Percentiles rank a stretch among this genome's conserved stretches.
phyloP scores from a whole-genome alignment of 2,888 invertebrate species.

The Drosophila siamana region DNA sequence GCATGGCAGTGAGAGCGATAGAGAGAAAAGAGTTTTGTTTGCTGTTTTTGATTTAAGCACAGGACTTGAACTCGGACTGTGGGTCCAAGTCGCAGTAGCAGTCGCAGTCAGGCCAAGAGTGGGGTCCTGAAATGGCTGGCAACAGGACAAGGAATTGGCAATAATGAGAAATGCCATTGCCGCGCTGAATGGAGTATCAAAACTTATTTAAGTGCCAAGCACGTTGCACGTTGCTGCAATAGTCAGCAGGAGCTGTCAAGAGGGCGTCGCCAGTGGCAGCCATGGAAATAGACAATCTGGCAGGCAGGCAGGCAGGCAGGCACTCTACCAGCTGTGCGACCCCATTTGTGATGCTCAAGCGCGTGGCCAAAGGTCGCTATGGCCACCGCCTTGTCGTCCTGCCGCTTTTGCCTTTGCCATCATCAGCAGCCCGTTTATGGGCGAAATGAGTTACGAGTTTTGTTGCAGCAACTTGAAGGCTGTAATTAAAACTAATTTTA shows the following conservation, averaged over 20 bases:
- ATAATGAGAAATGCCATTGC: slow-evolving; percentile 56
- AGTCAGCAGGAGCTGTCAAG: slow-evolving; percentile 39
- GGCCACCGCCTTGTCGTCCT: slow-evolving; percentile 26
- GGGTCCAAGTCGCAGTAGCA: not conserved
- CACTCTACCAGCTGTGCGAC: slow-evolving; percentile 62
- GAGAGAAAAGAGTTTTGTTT: slow-evolving; percentile 25
- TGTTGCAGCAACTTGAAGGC: slow-evolving; percentile 77
- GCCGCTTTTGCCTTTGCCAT: slow-evolving; percentile 7
- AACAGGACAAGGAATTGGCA: slow-evolving; percentile 38
- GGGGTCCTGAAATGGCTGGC: slow-evolving; percentile 15
- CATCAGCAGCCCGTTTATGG: slow-evolving; percentile 61
- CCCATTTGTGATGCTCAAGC: slow-evolving; percentile 63
- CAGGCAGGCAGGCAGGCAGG: slow-evolving; percentile 12
- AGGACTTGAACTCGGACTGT: slow-evolving; percentile 18
- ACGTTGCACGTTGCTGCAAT: slow-evolving; percentile 73
- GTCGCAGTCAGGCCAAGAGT: not conserved
- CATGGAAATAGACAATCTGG: slow-evolving; percentile 75
- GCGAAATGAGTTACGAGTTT: slow-evolving; percentile 76
- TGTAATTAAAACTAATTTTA: slow-evolving; percentile 80
- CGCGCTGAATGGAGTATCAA: slow-evolving; percentile 55
- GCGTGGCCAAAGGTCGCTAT: slow-evolving; percentile 49
- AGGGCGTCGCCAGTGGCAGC: slow-evolving; percentile 49
- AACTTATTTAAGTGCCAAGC: slow-evolving; percentile 81
- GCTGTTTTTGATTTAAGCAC: slow-evolving; percentile 49
- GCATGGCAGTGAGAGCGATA: slow-evolving; percentile 33